phyloP scores from a whole-genome alignment of 2,113 vertebrate genomes.

The Cranoglanis bouderius region DNA sequence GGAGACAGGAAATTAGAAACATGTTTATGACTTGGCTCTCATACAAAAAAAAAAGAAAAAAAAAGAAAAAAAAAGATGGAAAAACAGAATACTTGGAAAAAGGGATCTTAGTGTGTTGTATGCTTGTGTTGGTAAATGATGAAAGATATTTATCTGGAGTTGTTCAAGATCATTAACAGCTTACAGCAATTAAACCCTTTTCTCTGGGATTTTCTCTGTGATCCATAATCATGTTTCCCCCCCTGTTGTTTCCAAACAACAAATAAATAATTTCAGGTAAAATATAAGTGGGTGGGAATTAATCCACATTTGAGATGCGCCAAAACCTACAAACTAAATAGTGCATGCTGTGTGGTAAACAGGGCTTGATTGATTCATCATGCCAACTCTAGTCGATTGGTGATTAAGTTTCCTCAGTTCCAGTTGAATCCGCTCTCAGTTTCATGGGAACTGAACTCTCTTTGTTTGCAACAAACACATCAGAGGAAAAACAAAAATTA shows the following conservation, averaged over 20 bases:
- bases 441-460: conserved; percentile 30
- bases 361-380: conserved; percentile 35
- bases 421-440: neutral
- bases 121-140: conserved; percentile 26
- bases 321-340: conserved; percentile 1
- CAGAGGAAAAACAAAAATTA: neutral
- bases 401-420: conserved; percentile 19
- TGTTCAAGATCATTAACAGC: conserved; percentile 6
- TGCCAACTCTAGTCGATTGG: conserved; percentile 22
- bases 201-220: neutral
- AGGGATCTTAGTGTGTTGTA: neutral
- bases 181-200: neutral
- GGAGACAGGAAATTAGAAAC: conserved; percentile 49
- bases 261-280: conserved; percentile 17
- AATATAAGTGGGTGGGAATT: conserved; percentile 27
- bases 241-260: neutral
- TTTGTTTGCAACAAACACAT: conserved; percentile 39
- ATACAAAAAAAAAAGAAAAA: neutral
- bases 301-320: conserved; percentile 35
- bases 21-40: conserved; percentile 42
- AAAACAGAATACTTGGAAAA: neutral
- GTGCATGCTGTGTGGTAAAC: conserved; percentile 23
- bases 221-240: neutral
- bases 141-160: conserved; percentile 8
- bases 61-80: neutral